phyloP scores from a whole-genome alignment of 2,888 invertebrate genomes.

The Cylloceria caligata region DNA sequence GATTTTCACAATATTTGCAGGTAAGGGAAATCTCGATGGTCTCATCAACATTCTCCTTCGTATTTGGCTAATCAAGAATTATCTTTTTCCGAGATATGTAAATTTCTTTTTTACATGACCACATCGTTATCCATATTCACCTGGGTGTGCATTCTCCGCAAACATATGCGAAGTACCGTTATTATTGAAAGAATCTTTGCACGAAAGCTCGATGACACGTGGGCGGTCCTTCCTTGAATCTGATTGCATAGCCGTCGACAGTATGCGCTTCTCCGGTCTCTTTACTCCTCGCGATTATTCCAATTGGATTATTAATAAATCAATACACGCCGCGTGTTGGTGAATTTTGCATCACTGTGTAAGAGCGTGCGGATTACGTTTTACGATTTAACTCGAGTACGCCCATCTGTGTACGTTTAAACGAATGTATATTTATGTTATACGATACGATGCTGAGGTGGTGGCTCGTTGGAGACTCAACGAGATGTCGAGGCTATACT shows the following conservation, averaged over 20 bases:
- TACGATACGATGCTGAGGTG: constrained; percentile 58
- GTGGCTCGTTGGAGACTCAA: constrained; percentile 27
- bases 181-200: constrained; percentile 30
- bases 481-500: constrained; percentile 41
- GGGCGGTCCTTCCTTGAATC: constrained; percentile 52
- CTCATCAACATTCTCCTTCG: too few species aligned
- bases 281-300: constrained; percentile 54
- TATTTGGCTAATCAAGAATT: background rate
- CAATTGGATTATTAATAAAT: constrained; percentile 68
- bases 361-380: constrained; percentile 50
- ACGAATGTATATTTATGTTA: constrained; percentile 65
- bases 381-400: constrained; percentile 50
- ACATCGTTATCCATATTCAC: background rate
- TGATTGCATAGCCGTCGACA: constrained; percentile 51
- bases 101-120: background rate
- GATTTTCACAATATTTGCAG: too few species aligned
- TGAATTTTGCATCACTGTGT: constrained; percentile 4
- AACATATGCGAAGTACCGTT: constrained; percentile 43
- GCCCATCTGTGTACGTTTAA: constrained; percentile 35
- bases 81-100: background rate
- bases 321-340: constrained; percentile 38
- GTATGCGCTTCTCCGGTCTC: constrained; percentile 4
- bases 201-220: constrained; percentile 55
- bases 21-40: too few species aligned
- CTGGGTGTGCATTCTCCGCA: background rate